These are phyloP conservation scores for Chrysemys picta DNA, from an alignment of 2,113 vertebrate species.

Conservation along the genomic window DNA sequence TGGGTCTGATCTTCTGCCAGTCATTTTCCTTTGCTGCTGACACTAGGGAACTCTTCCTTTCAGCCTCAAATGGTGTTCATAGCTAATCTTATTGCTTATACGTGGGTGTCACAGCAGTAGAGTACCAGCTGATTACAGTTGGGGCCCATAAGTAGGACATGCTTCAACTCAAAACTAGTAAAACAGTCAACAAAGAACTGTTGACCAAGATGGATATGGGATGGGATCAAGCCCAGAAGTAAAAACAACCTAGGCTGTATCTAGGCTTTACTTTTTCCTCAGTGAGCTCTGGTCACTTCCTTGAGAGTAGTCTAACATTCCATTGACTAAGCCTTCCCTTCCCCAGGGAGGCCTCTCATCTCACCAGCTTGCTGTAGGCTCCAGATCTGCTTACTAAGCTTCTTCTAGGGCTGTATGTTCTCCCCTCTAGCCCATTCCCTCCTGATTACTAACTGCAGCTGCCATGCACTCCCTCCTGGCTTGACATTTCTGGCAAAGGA, in stretches of 20 bases:
- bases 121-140: neutral
- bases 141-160: rapidly evolving
- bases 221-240: rapidly evolving
- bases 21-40: neutral
- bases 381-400: neutral
- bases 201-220: neutral
- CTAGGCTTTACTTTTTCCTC: neutral
- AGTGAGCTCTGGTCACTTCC: neutral
- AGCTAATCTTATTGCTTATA: neutral
- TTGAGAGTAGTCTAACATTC: neutral
- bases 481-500: neutral
- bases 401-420: neutral
- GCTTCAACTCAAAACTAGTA: neutral
- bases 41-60: neutral
- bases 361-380: neutral
- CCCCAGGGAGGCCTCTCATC: neutral
- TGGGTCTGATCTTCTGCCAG: neutral
- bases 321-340: neutral
- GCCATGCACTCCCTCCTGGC: neutral
- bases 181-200: neutral
- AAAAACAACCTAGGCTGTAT: neutral
- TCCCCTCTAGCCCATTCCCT: neutral
- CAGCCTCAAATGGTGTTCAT: neutral
- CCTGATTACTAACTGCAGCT: neutral
- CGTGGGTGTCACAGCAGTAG: neutral